A percentile compares a stretch with the other conserved stretches of the same genome.
Conservation (phyloP, 2,113 vertebrate species). For the Boulengeromyrus knoepffleri region DNA sequence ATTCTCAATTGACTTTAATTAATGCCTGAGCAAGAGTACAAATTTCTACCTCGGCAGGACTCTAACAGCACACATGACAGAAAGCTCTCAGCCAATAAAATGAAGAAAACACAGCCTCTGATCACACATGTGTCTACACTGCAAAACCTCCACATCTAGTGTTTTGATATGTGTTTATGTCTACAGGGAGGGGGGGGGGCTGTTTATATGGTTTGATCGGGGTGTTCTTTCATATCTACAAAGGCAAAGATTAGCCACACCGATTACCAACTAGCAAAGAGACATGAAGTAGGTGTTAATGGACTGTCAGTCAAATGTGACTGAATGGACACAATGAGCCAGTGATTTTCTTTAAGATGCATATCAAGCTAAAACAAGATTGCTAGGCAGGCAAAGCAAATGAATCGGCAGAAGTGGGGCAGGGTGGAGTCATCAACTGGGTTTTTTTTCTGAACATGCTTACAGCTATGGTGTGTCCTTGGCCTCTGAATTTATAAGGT, state of each 20-base stretch:
- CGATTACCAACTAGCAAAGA: background rate
- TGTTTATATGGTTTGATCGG: background rate
- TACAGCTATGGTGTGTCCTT: background rate
- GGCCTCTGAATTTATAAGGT: background rate
- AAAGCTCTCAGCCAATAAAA: background rate
- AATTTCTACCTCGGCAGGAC: background rate
- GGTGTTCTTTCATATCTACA: background rate
- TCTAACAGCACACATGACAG: background rate
- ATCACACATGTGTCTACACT: background rate
- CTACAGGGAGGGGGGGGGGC: background rate
- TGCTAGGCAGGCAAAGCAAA: constrained; percentile 5
- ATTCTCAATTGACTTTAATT: background rate
- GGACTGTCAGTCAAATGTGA: background rate
- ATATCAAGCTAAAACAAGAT: constrained; percentile 4
- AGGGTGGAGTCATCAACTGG: background rate
- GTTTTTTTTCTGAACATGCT: constrained; percentile 9
- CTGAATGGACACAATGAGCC: constrained; percentile 5
- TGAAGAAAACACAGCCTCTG: background rate
- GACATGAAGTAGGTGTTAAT: background rate
- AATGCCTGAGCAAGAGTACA: background rate
- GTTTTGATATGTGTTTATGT: background rate
- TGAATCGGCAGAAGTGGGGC: background rate
- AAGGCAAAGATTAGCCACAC: background rate
- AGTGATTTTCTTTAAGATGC: background rate
- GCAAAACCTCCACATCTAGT: background rate